phyloP scores from a whole-genome alignment of 2,113 vertebrate species.

The Odontophorus gujanensis region DNA sequence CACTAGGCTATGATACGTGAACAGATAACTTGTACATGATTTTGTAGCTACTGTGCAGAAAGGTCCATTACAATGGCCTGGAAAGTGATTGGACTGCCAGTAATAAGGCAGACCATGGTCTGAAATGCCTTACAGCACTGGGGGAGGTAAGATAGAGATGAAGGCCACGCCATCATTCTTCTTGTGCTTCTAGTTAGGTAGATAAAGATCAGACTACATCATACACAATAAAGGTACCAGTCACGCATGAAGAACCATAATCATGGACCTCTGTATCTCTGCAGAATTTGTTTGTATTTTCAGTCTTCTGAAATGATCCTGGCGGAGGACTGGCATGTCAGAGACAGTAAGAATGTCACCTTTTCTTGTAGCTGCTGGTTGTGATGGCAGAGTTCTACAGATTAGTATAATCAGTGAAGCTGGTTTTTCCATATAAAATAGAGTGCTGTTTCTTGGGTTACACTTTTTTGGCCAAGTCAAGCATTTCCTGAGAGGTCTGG shows the following conservation, averaged over 20 bases:
- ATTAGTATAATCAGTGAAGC: accelerated
- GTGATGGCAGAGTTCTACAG: neutral
- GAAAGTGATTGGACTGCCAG: neutral
- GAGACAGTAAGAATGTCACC: neutral
- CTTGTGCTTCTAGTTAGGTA: neutral
- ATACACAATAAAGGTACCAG: neutral
- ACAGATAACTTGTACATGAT: neutral
- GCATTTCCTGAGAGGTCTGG: conserved; percentile 8
- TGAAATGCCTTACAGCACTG: neutral
- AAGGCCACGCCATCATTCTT: conserved; percentile 20
- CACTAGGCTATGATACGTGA: neutral
- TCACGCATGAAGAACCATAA: conserved; percentile 26
- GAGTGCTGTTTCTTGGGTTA: conserved; percentile 43
- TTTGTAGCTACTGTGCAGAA: neutral
- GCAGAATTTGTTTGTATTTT: neutral
- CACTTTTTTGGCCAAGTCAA: conserved; percentile 25
- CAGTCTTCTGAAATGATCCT: neutral
- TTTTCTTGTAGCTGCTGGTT: neutral
- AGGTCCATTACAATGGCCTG: neutral
- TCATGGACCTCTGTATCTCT: neutral
- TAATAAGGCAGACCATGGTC: neutral
- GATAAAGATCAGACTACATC: conserved; percentile 50
- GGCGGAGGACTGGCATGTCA: neutral
- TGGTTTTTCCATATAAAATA: conserved; percentile 26
- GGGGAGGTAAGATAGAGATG: neutral